A percentile compares a stretch with the other conserved stretches of the same genome.
Conservation (phyloP, 2,797 vertebrate genomes). For the Takifugu ocellatus region DNA sequence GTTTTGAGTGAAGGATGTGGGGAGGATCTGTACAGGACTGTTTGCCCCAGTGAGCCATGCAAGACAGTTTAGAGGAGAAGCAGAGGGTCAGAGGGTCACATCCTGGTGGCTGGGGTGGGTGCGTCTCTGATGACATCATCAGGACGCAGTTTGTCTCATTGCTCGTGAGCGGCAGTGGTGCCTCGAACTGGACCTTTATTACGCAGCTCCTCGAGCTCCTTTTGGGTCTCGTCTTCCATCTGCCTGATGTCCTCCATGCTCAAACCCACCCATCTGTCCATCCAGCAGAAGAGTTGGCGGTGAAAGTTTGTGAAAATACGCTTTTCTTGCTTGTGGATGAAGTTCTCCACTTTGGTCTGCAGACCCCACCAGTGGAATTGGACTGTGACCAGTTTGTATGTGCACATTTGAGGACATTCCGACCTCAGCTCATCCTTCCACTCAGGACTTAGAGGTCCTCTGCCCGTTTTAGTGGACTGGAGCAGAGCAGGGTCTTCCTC, state of each 20-base stretch:
- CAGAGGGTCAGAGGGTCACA: slow-evolving; percentile 31
- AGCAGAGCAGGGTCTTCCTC: too few species aligned
- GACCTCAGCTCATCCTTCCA: too few species aligned
- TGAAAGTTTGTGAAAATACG: slow-evolving; percentile 99
- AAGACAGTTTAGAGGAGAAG: slow-evolving; percentile 62
- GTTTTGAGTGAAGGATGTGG: slow-evolving; percentile 52
- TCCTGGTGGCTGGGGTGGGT: slow-evolving; percentile 49
- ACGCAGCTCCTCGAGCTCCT: slow-evolving; percentile 91
- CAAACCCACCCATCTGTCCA: slow-evolving; percentile 93
- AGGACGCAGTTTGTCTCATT: slow-evolving; percentile 74
- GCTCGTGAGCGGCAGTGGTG: slow-evolving; percentile 81
- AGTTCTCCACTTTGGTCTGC: slow-evolving; percentile 93
- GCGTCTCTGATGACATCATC: slow-evolving; percentile 68
- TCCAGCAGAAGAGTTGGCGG: slow-evolving; percentile 97
- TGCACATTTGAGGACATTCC: too few species aligned
- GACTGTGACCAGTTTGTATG: too few species aligned
- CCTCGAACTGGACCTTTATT: slow-evolving; percentile 79
- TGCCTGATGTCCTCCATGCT: slow-evolving; percentile 96
- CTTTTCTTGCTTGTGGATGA: slow-evolving; percentile 99
- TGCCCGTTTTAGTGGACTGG: too few species aligned
- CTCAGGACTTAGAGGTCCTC: too few species aligned
- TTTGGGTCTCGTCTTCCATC: slow-evolving; percentile 96
- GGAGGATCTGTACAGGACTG: slow-evolving; percentile 73
- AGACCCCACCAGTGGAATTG: slow-evolving; percentile 85
- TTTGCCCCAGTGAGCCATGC: slow-evolving; percentile 65